Percentiles rank a stretch among this genome's conserved stretches.
phyloP scores from a whole-genome alignment of 2,113 vertebrate species.

The Anarrhichthys ocellatus region DNA sequence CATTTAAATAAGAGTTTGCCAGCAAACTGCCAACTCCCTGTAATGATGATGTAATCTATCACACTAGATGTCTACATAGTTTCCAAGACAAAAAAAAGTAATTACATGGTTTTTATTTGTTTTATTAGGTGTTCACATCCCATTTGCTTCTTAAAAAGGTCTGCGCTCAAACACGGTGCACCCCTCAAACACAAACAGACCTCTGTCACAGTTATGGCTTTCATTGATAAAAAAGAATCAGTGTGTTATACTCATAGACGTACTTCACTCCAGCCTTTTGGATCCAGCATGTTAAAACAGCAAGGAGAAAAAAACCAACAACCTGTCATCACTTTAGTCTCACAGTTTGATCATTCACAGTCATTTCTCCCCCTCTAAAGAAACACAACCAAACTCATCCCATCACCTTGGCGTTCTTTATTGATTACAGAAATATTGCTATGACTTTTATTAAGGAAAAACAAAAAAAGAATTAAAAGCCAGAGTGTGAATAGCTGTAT shows the following conservation, averaged over 20 bases:
- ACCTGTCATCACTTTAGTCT: slow-evolving; percentile 49
- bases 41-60: background rate
- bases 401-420: slow-evolving; percentile 74
- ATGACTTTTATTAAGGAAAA: slow-evolving; percentile 72
- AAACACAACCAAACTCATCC: slow-evolving; percentile 57
- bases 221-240: slow-evolving; percentile 64
- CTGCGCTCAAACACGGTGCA: slow-evolving; percentile 48
- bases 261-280: slow-evolving; percentile 55
- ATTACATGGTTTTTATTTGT: slow-evolving; percentile 29
- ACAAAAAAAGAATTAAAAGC: slow-evolving; percentile 43
- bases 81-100: slow-evolving; percentile 23
- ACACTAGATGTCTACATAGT: background rate
- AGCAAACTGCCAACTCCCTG: background rate
- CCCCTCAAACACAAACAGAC: slow-evolving; percentile 46
- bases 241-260: slow-evolving; percentile 55
- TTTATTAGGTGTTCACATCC: slow-evolving; percentile 65
- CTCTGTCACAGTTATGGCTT: slow-evolving; percentile 68
- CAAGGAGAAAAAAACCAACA: slow-evolving; percentile 27
- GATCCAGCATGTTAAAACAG: slow-evolving; percentile 61
- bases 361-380: slow-evolving; percentile 46
- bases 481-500: slow-evolving; percentile 77
- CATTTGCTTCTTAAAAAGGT: slow-evolving; percentile 51
- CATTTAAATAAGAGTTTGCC: background rate
- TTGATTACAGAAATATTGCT: slow-evolving; percentile 82
- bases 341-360: slow-evolving; percentile 74